Evolutionary conservation across 1,140 invertebrate genomes (phyloP).

Genomic region (Palaemon carinicauda): DNA sequence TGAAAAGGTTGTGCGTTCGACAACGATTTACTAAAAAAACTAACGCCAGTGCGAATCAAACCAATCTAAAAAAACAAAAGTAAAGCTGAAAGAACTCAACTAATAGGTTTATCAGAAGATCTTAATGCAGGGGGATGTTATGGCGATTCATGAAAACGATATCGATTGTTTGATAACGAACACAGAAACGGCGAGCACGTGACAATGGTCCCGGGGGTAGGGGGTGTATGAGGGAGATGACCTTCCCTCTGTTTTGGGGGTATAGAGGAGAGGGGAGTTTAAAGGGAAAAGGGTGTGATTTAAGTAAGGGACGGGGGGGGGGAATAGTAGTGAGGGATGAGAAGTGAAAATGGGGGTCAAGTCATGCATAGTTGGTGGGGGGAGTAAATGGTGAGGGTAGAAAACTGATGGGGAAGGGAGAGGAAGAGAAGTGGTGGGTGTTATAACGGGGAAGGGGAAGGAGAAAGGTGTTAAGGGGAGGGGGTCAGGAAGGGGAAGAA

Average conservation of each 20-base stretch:
- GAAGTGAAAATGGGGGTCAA: neutral
- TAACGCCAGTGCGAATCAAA: no score
- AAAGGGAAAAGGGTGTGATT: neutral
- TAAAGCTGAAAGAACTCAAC: no score
- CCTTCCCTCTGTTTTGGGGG: no score
- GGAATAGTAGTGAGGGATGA: neutral
- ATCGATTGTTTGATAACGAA: no score
- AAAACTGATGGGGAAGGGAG: neutral
- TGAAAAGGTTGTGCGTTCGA: no score
- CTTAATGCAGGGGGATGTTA: no score
- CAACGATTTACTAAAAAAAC: no score
- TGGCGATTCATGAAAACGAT: no score
- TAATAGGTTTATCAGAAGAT: no score
- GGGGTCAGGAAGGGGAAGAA: neutral
- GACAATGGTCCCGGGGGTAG: neutral
- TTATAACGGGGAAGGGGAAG: neutral
- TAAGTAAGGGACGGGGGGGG: neutral
- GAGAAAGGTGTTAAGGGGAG: neutral
- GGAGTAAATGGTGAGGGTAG: neutral
- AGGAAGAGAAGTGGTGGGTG: neutral
- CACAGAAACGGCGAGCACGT: no score
- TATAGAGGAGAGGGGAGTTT: neutral
- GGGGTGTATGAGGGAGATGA: neutral
- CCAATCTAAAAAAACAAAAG: no score
- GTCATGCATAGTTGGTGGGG: neutral